These are phyloP conservation scores for Drosophila kurseongensis DNA, from an alignment of 1,140 invertebrate species.

Conservation along the genomic window DNA sequence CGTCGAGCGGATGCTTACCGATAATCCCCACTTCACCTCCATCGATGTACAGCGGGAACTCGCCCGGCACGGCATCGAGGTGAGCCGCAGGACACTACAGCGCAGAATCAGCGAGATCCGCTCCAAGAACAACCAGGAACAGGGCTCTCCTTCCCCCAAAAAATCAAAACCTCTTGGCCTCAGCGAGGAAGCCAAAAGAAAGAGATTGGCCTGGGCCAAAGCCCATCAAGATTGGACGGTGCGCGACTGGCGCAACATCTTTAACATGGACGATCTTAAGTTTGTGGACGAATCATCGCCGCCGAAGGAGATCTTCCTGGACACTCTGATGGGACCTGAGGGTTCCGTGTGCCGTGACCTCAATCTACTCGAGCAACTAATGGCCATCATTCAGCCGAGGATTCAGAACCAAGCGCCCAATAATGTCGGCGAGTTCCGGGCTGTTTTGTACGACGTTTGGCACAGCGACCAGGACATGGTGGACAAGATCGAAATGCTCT, in stretches of 20 bases:
- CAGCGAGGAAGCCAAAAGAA: slow-evolving; percentile 7
- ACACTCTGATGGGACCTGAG: slow-evolving; percentile 60
- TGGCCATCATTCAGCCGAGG: slow-evolving; percentile 63
- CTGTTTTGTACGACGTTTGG: slow-evolving; percentile 64
- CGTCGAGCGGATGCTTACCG: slow-evolving; percentile 42
- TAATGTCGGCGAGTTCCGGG: slow-evolving; percentile 52
- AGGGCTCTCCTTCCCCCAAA: neutral
- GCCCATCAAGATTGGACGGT: slow-evolving; percentile 64
- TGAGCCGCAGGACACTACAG: slow-evolving; percentile 63
- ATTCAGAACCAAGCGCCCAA: slow-evolving; percentile 52
- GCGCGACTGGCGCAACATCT: slow-evolving; percentile 68
- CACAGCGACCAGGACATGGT: slow-evolving; percentile 67
- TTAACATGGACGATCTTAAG: slow-evolving; percentile 71
- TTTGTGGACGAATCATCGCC: slow-evolving; percentile 1
- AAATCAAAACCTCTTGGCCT: neutral
- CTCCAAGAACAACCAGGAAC: slow-evolving; percentile 5
- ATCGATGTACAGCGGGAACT: slow-evolving; percentile 64
- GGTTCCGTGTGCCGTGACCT: slow-evolving; percentile 47
- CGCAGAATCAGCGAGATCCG: slow-evolving; percentile 64
- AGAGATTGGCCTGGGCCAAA: slow-evolving; percentile 53
- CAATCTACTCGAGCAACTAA: slow-evolving; percentile 61
- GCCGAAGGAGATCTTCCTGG: slow-evolving; percentile 57
- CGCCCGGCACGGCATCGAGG: slow-evolving; percentile 44
- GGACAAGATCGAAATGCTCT: slow-evolving; percentile 53
- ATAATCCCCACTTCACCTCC: slow-evolving; percentile 59